Conservation (phyloP, 2,888 invertebrate species). For the Synergus laeviventris region DNA sequence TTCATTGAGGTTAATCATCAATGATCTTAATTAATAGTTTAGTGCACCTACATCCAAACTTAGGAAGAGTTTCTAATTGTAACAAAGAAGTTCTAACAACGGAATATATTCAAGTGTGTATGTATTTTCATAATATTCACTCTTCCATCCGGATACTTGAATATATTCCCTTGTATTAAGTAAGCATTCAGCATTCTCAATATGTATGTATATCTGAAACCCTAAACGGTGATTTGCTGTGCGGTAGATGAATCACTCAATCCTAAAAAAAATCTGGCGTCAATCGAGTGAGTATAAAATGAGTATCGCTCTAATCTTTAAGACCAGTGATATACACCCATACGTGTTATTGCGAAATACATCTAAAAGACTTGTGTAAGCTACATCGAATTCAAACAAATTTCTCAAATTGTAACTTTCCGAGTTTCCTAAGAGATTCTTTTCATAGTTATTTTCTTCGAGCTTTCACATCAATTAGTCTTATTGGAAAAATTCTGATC, state of each 20-base stretch:
- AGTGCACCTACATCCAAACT: conserved; percentile 49
- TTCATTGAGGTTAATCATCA: conserved; percentile 56
- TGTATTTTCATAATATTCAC: too few relatives aligned
- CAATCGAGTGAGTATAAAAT: neutral
- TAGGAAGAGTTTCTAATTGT: conserved; percentile 37
- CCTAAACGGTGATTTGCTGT: conserved; percentile 58
- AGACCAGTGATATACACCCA: neutral
- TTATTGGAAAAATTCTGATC: neutral
- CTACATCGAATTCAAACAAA: neutral
- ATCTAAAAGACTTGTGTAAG: neutral
- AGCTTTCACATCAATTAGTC: neutral
- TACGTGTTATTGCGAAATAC: neutral
- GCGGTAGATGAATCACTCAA: conserved; percentile 52
- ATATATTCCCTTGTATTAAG: conserved; percentile 38
- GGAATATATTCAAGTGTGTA: conserved; percentile 28
- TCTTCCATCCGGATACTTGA: too few relatives aligned
- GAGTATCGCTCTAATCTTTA: neutral
- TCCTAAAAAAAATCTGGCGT: conserved; percentile 47
- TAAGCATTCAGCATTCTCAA: conserved; percentile 73
- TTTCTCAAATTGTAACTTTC: neutral
- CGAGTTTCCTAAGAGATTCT: neutral
- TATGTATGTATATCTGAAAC: conserved; percentile 49
- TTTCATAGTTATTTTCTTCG: neutral
- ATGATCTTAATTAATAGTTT: conserved; percentile 53
- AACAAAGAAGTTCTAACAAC: conserved; percentile 51